Conservation (phyloP, 2,113 vertebrate genomes). For the Myotis davidii region DNA sequence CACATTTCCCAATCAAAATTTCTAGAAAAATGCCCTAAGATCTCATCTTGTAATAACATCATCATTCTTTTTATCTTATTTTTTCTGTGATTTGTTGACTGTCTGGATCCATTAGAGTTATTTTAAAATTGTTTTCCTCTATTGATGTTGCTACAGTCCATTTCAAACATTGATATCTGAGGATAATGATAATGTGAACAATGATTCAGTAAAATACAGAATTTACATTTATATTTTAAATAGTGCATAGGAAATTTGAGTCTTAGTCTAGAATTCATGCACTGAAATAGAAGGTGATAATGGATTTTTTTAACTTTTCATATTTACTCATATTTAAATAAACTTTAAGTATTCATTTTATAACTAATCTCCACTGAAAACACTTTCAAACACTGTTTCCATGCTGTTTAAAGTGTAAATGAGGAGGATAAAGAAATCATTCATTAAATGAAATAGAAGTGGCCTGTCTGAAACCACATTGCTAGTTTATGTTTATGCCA, state of each 20-base stretch:
- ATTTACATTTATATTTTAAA: constrained; percentile 16
- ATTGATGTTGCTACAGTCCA: background rate
- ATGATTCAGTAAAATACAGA: background rate
- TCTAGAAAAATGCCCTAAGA: background rate
- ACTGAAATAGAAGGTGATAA: background rate
- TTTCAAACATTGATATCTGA: background rate
- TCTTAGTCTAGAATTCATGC: background rate
- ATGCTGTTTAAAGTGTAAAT: constrained; percentile 35
- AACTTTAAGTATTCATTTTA: constrained; percentile 39
- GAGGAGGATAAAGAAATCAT: constrained; percentile 16
- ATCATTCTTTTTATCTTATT: constrained; percentile 18
- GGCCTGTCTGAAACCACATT: background rate
- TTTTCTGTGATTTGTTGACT: background rate
- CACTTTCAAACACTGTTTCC: background rate
- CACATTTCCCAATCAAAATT: background rate
- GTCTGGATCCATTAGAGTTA: background rate
- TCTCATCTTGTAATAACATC: background rate
- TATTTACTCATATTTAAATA: background rate
- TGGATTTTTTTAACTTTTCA: background rate
- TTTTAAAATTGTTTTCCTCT: background rate
- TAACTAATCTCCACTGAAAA: background rate
- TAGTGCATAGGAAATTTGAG: background rate
- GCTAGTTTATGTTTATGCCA: background rate
- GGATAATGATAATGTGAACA: background rate
- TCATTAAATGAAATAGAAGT: constrained; percentile 24